Conservation (phyloP, 1,140 invertebrate genomes). For the Drosophila sproati region DNA sequence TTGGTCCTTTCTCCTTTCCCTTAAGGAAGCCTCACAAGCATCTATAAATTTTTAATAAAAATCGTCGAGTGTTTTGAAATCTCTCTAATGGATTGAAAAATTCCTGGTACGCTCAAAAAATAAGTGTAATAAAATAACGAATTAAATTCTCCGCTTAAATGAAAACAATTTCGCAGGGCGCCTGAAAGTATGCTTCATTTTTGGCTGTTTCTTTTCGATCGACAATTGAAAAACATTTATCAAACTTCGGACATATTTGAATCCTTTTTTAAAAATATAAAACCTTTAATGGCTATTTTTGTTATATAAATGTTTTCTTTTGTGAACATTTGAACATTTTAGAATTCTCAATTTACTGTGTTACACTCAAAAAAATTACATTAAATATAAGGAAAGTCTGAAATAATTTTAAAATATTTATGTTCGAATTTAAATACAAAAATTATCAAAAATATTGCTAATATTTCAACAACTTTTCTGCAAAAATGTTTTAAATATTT, state of each 20-base stretch:
- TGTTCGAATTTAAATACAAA: too few species aligned
- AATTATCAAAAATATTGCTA: too few species aligned
- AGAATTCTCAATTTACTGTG: not conserved
- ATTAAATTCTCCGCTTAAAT: not conserved
- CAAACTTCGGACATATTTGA: not conserved
- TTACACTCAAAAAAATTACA: not conserved
- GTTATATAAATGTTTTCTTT: conserved; percentile 1
- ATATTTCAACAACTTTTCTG: too few species aligned
- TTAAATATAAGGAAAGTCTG: too few species aligned
- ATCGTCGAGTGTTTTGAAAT: not conserved
- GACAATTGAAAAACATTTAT: not conserved
- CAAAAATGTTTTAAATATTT: too few species aligned
- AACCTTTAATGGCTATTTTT: not conserved
- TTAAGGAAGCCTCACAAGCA: not conserved
- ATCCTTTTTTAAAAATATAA: conserved; percentile 2
- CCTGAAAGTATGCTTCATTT: conserved; percentile 44
- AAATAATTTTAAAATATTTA: too few species aligned
- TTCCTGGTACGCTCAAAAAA: not conserved
- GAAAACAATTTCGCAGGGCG: not conserved
- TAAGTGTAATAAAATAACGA: not conserved
- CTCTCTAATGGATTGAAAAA: not conserved
- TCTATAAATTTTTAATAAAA: conserved; percentile 1
- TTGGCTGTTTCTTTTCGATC: not conserved
- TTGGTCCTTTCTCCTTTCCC: too few species aligned
- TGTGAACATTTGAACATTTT: not conserved